phyloP scores from a whole-genome alignment of 2,888 invertebrate species.

The Apotomis turbidana region DNA sequence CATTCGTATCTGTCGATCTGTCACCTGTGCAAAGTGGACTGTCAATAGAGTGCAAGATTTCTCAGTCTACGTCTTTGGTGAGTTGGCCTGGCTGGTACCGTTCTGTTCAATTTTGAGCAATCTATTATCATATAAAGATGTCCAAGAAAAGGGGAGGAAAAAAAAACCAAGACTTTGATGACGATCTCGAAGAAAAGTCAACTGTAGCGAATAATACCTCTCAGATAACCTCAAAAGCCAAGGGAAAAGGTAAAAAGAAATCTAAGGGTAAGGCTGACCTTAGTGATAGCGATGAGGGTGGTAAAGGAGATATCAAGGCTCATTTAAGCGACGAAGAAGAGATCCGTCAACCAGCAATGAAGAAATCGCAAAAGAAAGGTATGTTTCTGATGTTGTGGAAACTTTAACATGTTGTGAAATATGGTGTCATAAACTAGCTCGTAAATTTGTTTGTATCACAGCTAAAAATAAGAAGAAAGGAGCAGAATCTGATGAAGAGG shows the following conservation, averaged over 20 bases:
- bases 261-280: slow-evolving; percentile 76
- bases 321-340: slow-evolving; percentile 74
- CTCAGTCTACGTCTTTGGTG: slow-evolving; percentile 31
- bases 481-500: slow-evolving; percentile 72
- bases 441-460: slow-evolving; percentile 46
- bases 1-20: too few relatives aligned
- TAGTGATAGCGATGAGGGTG: slow-evolving; percentile 72
- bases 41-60: neutral
- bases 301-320: slow-evolving; percentile 61
- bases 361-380: slow-evolving; percentile 84
- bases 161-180: slow-evolving; percentile 83
- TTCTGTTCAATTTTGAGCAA: slow-evolving; percentile 5
- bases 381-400: slow-evolving; percentile 28
- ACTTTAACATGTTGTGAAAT: slow-evolving; percentile 13
- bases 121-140: slow-evolving; percentile 63
- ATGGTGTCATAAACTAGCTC: neutral
- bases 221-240: slow-evolving; percentile 82
- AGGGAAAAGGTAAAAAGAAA: slow-evolving; percentile 78
- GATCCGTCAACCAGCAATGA: slow-evolving; percentile 66
- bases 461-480: slow-evolving; percentile 77
- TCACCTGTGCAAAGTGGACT: neutral
- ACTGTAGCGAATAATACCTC: slow-evolving; percentile 57
- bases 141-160: slow-evolving; percentile 85
- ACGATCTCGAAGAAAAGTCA: slow-evolving; percentile 78
- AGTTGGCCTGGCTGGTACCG: slow-evolving; percentile 17